phyloP scores from a whole-genome alignment of 2,888 invertebrate species.

The Melinopterus prodromus region DNA sequence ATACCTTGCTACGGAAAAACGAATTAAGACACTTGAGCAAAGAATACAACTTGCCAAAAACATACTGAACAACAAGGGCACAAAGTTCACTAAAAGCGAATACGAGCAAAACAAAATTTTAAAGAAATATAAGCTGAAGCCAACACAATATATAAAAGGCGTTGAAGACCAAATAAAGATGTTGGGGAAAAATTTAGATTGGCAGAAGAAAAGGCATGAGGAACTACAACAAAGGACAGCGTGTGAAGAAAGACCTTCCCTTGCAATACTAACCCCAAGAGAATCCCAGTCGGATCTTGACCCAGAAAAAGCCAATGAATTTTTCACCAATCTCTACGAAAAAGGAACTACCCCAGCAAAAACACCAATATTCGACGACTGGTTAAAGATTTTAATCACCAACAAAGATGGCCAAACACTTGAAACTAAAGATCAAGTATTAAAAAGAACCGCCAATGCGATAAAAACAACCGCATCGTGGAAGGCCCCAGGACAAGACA shows the following conservation, averaged over 20 bases:
- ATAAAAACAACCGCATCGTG: too few relatives aligned
- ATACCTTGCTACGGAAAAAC: neutral
- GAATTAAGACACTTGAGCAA: neutral
- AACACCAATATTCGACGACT: too few relatives aligned
- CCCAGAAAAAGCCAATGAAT: neutral
- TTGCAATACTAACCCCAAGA: neutral
- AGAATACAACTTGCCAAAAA: neutral
- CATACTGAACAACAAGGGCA: neutral
- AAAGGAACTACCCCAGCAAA: neutral
- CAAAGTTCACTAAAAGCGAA: neutral
- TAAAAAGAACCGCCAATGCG: too few relatives aligned
- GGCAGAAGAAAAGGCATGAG: conserved; percentile 4
- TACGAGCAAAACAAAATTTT: neutral
- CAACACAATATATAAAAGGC: neutral
- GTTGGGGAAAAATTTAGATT: neutral
- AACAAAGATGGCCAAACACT: too few relatives aligned
- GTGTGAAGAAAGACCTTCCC: neutral
- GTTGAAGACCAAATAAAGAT: neutral
- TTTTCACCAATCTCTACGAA: neutral
- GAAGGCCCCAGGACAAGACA: too few relatives aligned
- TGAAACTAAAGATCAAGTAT: too few relatives aligned
- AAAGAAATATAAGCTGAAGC: neutral
- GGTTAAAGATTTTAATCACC: too few relatives aligned
- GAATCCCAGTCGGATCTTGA: neutral
- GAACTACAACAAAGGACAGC: neutral